phyloP scores from a whole-genome alignment of 2,888 invertebrate genomes.

The Leptopilina myrica region DNA sequence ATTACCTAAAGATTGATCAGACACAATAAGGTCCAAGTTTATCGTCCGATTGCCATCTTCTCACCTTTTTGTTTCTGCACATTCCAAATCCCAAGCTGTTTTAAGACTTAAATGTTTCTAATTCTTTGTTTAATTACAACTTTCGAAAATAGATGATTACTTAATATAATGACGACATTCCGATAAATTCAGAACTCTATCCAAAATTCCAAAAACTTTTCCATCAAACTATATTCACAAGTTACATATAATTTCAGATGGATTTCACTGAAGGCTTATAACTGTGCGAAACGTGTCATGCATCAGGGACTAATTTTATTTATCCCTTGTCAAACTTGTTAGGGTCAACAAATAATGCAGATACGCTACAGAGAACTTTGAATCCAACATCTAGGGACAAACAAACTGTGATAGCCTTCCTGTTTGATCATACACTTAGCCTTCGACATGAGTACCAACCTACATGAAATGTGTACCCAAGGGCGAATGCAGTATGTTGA shows the following conservation, averaged over 20 bases:
- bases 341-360: conserved; percentile 23
- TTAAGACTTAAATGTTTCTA: too few species aligned
- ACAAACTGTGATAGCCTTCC: conserved; percentile 38
- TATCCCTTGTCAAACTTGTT: background rate
- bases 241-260: background rate
- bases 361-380: conserved; percentile 22
- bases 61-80: too few species aligned
- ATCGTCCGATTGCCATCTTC: too few species aligned
- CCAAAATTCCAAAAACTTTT: background rate
- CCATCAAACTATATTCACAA: background rate
- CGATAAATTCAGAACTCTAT: too few species aligned
- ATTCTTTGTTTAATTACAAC: too few species aligned
- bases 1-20: too few species aligned
- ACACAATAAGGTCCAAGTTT: too few species aligned
- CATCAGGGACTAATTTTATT: conserved; percentile 3
- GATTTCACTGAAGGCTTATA: background rate
- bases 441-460: conserved; percentile 27
- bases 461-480: conserved; percentile 24
- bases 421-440: conserved; percentile 37
- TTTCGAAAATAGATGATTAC: too few species aligned
- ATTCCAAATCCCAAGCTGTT: too few species aligned
- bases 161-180: too few species aligned
- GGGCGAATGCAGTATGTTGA: conserved; percentile 29
- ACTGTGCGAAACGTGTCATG: background rate
- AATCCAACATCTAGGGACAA: conserved; percentile 14